Evolutionary conservation across 2,888 invertebrate genomes (phyloP), one percentile per base, ranked within the genome.

Genomic region (Lucinisca nassula): DNA sequence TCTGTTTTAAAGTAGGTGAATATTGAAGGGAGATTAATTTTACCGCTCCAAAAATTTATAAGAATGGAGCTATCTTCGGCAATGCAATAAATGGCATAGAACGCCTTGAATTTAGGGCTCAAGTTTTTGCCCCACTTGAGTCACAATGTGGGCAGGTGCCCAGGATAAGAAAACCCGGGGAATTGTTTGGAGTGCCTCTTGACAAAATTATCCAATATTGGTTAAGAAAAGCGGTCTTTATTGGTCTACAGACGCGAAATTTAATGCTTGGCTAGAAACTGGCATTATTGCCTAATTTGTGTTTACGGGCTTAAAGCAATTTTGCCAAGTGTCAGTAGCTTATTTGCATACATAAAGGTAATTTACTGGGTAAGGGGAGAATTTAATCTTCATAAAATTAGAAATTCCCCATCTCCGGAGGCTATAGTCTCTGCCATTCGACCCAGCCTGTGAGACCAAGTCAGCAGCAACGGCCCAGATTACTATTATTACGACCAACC

Each of bases 331-430:
- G 74, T 51, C 73, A 58, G 40, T 61, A 49, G 73, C 80, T 73
- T 72, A 73, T 77, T 78, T 70, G 67, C 49, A 51, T 67, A 37
- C 32, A 78, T 58, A 73, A 61, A 81, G 84, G 78, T 80, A 88
- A 84, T 88, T 88, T 84, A 49, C 35, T 58, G 55, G 77, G 80
- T 58, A 82, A 74, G 49, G 76, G 45, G 32, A 82, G 75, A 88
- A 88, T 82, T 88, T 88, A 88, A 88, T 84, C 87, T 78, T 37
- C 61, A 76, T 72, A 67, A 84, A 88, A 88, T 88, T 85, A 84
- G 82, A 88, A 84, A 61, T 8, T 61, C 61, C 61, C 30, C 17
- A 27, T 4, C 6, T 61, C 61, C 30, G 27, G 61, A 6, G 61
- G 61, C 61, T 27, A 61, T 61, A 4, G n/a, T 55, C 10, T 45